Evolutionary conservation across 2,888 invertebrate genomes (phyloP), one percentile per base, ranked within the genome.

Genomic region (Syrphus vitripennis): DNA sequence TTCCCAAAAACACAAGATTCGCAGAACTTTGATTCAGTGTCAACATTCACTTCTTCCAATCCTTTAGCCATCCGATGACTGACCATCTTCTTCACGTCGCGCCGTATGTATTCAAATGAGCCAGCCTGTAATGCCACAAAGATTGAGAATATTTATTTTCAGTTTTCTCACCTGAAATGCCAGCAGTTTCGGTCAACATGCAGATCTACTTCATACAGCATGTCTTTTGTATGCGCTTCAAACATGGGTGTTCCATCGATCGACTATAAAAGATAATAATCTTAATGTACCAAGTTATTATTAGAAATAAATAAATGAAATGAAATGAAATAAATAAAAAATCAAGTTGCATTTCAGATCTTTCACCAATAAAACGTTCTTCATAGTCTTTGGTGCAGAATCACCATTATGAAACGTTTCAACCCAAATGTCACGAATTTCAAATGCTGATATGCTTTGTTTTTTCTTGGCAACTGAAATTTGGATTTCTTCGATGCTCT

Each of bases 1-100:
- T 53, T 53, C n/a, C 53, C 53, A 53, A 53, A n/a, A 53, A 53
- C 53, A 26, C 26, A 53, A 14, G 53, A 53, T 53, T 53, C 26
- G 6, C 53, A n/a, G n/a, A n/a, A n/a, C n/a, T n/a, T n/a, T n/a
- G n/a, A n/a, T n/a, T n/a, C n/a, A 14, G n/a, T 24, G 7, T 29
- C 14, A n/a, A 14, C 24, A 26, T n/a, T n/a, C 0, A 53, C 53
- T 10, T 53, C 5, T 9, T 53, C 53, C 2, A 53, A 53, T 14
- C 12, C 26, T 4, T n/a, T 26, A 29, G 14, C 26, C 53, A 59
- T 59, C 34, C n/a, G n/a, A n/a, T n/a, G n/a, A n/a, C n/a, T n/a
- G n/a, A n/a, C n/a, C n/a, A n/a, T n/a, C n/a, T n/a, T n/a, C n/a
- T n/a, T n/a, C n/a, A n/a, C n/a, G n/a, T n/a, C n/a, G n/a, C n/a